phyloP scores from a whole-genome alignment of 2,888 invertebrate species.

The Cephus runcator region DNA sequence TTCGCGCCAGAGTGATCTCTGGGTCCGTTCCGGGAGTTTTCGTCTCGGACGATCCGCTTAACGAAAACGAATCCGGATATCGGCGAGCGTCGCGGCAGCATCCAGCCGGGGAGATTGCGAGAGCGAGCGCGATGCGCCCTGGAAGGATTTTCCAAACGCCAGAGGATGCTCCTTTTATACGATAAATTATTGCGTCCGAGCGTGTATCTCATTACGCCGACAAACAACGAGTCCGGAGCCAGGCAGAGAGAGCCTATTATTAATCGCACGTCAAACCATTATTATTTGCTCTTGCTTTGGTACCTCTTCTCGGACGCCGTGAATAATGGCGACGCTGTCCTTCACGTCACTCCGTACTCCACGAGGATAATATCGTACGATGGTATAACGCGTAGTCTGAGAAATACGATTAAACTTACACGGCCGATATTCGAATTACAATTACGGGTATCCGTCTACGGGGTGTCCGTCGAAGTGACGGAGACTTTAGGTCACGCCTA shows the following conservation, averaged over 20 bases:
- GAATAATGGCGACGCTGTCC: conserved; percentile 20
- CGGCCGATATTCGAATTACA: too few relatives aligned
- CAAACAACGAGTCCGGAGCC: conserved; percentile 17
- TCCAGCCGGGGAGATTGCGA: too few relatives aligned
- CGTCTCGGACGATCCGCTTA: too few relatives aligned
- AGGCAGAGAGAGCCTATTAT: conserved; percentile 28
- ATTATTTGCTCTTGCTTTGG: conserved; percentile 27
- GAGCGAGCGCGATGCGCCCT: too few relatives aligned
- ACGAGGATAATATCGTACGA: too few relatives aligned
- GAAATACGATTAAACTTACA: too few relatives aligned
- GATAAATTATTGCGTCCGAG: conserved; percentile 42
- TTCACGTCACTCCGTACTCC: background rate
- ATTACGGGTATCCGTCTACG: too few relatives aligned
- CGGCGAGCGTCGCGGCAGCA: too few relatives aligned
- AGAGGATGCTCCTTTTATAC: conserved; percentile 43
- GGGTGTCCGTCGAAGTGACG: too few relatives aligned
- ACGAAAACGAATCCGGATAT: too few relatives aligned
- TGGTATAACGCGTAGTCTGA: too few relatives aligned
- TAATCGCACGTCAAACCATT: conserved; percentile 40
- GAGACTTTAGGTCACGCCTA: too few relatives aligned
- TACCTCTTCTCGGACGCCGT: conserved; percentile 3
- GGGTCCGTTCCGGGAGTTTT: background rate
- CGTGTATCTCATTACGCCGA: conserved; percentile 38
- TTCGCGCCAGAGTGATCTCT: background rate
- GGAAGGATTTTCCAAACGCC: conserved; percentile 34